Percentiles rank a stretch among this genome's conserved stretches.
Evolutionary conservation across 2,113 vertebrate genomes (phyloP).

Genomic region (Plectropomus leopardus): DNA sequence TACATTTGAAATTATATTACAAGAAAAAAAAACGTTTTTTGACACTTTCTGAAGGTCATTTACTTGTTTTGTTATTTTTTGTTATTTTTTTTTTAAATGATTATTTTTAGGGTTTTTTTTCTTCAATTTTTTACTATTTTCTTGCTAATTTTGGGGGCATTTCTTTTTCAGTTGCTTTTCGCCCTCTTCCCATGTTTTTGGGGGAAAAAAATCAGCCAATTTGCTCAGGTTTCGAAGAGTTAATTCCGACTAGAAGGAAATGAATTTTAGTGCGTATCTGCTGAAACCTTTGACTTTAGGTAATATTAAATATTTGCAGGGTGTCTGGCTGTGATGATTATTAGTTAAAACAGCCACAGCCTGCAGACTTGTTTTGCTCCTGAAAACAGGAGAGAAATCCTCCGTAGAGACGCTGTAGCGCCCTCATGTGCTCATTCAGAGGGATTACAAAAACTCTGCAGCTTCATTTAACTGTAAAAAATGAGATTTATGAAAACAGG

Average conservation of each 20-base stretch:
- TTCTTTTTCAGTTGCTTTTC: too few species aligned
- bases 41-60: too few species aligned
- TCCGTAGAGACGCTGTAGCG: conserved; percentile 4
- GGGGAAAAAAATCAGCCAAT: too few species aligned
- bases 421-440: background rate
- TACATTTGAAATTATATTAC: too few species aligned
- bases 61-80: too few species aligned
- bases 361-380: background rate
- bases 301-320: background rate
- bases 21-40: too few species aligned
- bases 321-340: background rate
- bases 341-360: background rate
- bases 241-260: background rate
- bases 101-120: too few species aligned
- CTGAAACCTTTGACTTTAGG: background rate
- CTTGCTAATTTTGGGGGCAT: too few species aligned
- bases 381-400: background rate
- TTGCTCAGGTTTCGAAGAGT: too few species aligned
- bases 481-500: conserved; percentile 23
- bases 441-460: background rate
- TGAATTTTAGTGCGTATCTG: background rate
- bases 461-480: conserved; percentile 15
- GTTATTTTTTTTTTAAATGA: too few species aligned
- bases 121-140: too few species aligned
- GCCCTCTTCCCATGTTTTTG: too few species aligned